Conservation (phyloP, 2,113 vertebrate species). For the cattle (Bos taurus) region DNA sequence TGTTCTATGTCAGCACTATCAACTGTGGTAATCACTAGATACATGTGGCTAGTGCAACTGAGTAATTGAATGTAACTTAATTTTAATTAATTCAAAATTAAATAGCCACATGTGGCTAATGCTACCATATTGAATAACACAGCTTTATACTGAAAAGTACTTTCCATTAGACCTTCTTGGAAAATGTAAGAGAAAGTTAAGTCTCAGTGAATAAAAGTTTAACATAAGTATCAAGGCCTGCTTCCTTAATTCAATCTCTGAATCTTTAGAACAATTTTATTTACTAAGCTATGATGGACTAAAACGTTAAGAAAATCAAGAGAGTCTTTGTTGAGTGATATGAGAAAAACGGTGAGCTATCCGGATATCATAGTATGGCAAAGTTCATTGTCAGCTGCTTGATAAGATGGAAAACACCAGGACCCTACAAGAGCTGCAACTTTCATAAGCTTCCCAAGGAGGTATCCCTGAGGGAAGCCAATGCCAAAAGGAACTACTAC, state of each 20-base stretch:
- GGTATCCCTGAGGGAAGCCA: neutral
- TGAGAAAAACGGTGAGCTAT: neutral
- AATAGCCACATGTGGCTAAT: neutral
- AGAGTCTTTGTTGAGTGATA: neutral
- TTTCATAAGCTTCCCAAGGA: neutral
- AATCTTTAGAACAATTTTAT: neutral
- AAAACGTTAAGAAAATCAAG: neutral
- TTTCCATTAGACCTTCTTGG: neutral
- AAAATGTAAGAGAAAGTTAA: neutral
- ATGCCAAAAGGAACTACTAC: neutral
- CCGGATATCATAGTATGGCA: neutral
- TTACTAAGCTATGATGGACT: neutral
- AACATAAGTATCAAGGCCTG: neutral
- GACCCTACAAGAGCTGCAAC: neutral
- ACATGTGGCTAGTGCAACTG: neutral
- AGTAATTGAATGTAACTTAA: neutral
- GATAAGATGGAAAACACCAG: neutral
- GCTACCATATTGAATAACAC: neutral
- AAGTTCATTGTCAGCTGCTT: neutral
- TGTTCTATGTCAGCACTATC: neutral
- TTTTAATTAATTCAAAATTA: constrained; percentile 4
- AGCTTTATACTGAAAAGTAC: neutral
- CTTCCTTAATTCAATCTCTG: neutral
- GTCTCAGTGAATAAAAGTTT: neutral
- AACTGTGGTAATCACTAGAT: neutral